phyloP scores from a whole-genome alignment of 2,888 invertebrate species.

The Chorisops tibialis region DNA sequence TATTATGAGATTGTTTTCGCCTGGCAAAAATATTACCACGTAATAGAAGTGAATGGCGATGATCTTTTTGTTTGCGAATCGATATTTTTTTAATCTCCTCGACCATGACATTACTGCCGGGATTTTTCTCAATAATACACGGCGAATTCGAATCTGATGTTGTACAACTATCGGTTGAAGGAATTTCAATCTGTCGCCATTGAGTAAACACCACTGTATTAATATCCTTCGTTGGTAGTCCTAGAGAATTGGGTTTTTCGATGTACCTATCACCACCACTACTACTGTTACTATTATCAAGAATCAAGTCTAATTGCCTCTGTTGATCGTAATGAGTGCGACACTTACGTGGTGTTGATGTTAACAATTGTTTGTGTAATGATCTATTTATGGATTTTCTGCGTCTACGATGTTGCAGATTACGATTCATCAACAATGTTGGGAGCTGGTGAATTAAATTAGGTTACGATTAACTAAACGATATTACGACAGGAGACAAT shows the following conservation, averaged over 20 bases:
- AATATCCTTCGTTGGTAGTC: not conserved
- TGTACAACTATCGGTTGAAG: slow-evolving; percentile 27
- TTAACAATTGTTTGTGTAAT: slow-evolving; percentile 34
- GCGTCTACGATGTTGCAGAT: not conserved
- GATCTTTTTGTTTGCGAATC: slow-evolving; percentile 26
- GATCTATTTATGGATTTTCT: slow-evolving; percentile 1
- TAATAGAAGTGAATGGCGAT: slow-evolving; percentile 37
- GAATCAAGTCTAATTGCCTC: slow-evolving; percentile 38
- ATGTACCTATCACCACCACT: not conserved
- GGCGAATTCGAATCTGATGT: slow-evolving; percentile 33
- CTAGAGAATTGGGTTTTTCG: not conserved
- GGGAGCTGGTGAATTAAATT: slow-evolving; percentile 11
- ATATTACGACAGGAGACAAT: no score
- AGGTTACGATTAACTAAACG: no score
- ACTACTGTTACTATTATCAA: slow-evolving; percentile 21
- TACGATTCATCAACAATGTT: slow-evolving; percentile 2
- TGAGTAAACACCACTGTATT: not conserved
- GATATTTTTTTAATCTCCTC: not conserved
- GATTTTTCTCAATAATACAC: slow-evolving; percentile 26
- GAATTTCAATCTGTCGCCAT: slow-evolving; percentile 26
- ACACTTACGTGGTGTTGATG: slow-evolving; percentile 49
- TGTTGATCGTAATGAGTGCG: slow-evolving; percentile 41
- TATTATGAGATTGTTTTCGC: slow-evolving; percentile 32
- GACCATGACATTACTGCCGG: not conserved
- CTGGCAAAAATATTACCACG: slow-evolving; percentile 39